These are phyloP conservation scores for Stomatorhinus ivindoensis DNA, from an alignment of 2,113 vertebrate genomes.

Conservation along the genomic window DNA sequence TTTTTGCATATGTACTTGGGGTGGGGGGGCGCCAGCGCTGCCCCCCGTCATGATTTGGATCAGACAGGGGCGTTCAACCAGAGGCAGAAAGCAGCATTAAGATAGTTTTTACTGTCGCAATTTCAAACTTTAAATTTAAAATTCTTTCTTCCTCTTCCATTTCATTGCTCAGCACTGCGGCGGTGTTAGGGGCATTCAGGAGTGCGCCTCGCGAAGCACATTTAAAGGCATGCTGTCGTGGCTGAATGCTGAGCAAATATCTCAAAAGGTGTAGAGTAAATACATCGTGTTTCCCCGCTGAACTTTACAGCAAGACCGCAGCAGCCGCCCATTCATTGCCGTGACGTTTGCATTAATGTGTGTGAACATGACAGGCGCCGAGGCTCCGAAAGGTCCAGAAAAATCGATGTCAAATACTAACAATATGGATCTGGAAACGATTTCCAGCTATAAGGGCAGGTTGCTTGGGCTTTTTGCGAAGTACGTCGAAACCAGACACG, in stretches of 20 bases:
- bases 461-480: neutral
- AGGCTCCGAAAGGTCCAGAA: neutral
- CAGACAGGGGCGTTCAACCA: neutral
- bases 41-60: neutral
- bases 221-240: neutral
- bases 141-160: neutral
- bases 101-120: neutral
- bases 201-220: neutral
- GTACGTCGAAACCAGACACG: neutral
- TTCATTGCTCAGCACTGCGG: neutral
- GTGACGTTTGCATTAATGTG: neutral
- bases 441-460: neutral
- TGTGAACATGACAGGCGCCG: neutral
- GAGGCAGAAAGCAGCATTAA: neutral
- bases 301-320: neutral
- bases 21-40: neutral
- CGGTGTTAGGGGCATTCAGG: neutral
- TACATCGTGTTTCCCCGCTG: neutral
- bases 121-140: conserved; percentile 12
- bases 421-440: neutral
- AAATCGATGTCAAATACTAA: neutral
- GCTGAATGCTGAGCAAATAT: neutral
- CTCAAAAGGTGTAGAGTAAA: neutral
- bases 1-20: neutral
- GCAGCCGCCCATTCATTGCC: neutral